Evolutionary conservation across 2,888 invertebrate genomes (phyloP), one percentile per base, ranked within the genome.

Genomic region (Chrysolina americana): DNA sequence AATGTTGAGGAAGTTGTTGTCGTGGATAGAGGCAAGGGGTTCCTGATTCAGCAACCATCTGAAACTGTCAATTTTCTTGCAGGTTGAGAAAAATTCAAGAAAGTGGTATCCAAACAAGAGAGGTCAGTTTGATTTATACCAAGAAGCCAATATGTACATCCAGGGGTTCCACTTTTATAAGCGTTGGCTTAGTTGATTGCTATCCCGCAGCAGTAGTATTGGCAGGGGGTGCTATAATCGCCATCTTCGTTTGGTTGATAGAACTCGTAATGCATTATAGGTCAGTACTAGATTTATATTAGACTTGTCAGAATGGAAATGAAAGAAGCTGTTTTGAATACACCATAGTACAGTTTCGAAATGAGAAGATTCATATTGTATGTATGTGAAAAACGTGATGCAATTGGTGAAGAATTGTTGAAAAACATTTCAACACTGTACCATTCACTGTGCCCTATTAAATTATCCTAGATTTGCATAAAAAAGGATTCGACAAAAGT

Each of bases 81-180:
- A 91, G 91, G 0, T 90, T 91, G 64, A 85, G 89, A 71, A 88
- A 91, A 82, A 88, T 93, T 78, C 90, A 89, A 6, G 93, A 59
- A 59, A 59, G 59, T 59, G 93, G 93, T 3, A 84, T 92, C 48
- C 91, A 92, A 81, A 87, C 85, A 8, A 89, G 92, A 15, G 91
- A 91, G 87, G 89, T 87, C 80, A 83, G 86, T 17, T 85, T 91
- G 0, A 87, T 92, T 10, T 92, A 92, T 78, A 91, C 92, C 0
- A 89, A 89, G 10, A 91, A 90, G 79, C 93, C 93, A 0, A 83
- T 86, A 1, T 93, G 93, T 78, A 88, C 89, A 0, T 91, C 91
- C 10, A 85, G 88, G 5, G 89, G 90, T 0, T 89, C 90, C 15
- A 89, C 90, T 2, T 93, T 93, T 87, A 89, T 93, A 81, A 92